Conservation (phyloP, 1,140 invertebrate species). For the Sinella curviseta region DNA sequence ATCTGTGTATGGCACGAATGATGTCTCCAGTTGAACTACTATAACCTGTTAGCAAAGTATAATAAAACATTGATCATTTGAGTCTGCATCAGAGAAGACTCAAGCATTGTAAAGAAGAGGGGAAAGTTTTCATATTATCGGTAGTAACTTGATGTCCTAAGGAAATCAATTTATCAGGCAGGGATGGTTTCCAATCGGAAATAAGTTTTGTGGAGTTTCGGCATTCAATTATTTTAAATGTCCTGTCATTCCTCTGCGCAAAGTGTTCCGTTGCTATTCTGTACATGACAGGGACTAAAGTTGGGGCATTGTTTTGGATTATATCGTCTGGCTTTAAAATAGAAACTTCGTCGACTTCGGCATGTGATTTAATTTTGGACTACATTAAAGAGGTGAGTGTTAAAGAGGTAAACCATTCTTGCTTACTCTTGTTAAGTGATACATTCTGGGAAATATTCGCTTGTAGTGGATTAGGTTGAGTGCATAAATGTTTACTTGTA, state of each 20-base stretch:
- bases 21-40: constrained; percentile 40
- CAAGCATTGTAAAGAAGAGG: constrained; percentile 2
- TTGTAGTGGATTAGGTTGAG: background rate
- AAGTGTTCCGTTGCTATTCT: constrained; percentile 39
- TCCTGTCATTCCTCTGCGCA: constrained; percentile 24
- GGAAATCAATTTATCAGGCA: constrained; percentile 38
- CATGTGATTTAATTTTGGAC: constrained; percentile 40
- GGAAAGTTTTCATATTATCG: background rate
- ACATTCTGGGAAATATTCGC: background rate
- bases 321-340: constrained; percentile 32
- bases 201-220: constrained; percentile 38
- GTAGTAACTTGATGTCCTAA: constrained; percentile 35
- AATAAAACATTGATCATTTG: background rate
- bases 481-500: constrained; percentile 2
- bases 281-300: constrained; percentile 40
- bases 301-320: background rate
- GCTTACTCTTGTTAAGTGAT: background rate
- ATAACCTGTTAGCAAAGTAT: constrained; percentile 32
- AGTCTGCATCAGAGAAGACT: too few species aligned
- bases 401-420: background rate
- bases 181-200: constrained; percentile 40
- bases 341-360: background rate
- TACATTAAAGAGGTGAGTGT: background rate
- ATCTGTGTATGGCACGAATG: constrained; percentile 35
- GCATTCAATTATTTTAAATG: constrained; percentile 45